Evolutionary conservation across 2,113 vertebrate genomes (phyloP).

Genomic region (Gallinago paraguaiae): DNA sequence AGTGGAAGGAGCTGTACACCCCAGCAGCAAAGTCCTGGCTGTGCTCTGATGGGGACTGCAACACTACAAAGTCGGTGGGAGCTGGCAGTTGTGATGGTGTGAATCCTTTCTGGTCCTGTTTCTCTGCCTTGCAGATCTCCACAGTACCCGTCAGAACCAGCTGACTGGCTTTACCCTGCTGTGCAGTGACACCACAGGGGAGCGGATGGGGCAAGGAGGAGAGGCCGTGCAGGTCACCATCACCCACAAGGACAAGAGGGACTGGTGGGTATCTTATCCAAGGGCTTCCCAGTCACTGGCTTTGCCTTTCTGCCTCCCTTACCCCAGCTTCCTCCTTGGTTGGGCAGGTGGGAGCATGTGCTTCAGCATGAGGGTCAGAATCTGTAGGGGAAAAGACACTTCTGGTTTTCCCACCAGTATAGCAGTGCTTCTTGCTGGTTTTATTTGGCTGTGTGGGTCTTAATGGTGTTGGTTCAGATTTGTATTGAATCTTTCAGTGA

Average conservation of each 20-base stretch:
- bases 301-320: neutral
- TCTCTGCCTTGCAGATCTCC: conserved; percentile 74
- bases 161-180: conserved; percentile 81
- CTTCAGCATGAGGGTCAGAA: neutral
- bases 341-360: neutral
- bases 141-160: conserved; percentile 75
- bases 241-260: conserved; percentile 81
- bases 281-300: neutral
- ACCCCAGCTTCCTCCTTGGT: neutral
- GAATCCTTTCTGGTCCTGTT: neutral
- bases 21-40: neutral
- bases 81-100: neutral
- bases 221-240: conserved; percentile 81
- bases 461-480: neutral
- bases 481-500: neutral
- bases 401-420: neutral
- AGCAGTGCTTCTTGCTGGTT: neutral
- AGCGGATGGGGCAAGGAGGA: conserved; percentile 81
- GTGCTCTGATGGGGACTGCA: neutral
- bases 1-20: neutral
- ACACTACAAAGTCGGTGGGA: neutral
- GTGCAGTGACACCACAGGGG: conserved; percentile 79
- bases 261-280: conserved; percentile 75
- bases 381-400: neutral
- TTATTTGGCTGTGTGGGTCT: neutral